Evolutionary conservation across 1,140 invertebrate genomes (phyloP), one percentile per base, ranked within the genome.

Genomic region (Zaprionus vittiger): DNA sequence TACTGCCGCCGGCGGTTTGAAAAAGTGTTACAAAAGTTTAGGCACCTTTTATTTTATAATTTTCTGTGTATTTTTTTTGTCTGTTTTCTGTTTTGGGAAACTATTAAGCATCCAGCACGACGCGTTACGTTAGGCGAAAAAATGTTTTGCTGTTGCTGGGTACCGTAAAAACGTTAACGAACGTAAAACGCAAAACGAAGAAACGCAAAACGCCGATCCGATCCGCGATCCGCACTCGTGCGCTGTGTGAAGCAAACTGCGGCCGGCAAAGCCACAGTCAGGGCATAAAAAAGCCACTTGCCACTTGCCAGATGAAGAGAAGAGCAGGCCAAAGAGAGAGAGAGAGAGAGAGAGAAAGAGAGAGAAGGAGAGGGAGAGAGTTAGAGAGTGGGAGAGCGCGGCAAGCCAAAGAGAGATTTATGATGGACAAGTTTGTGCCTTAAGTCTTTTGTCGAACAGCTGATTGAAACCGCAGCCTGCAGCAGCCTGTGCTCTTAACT

Each of bases 361-460:
- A 20, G 38, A 62, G 37, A 11, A 37, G 12, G 57, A 2, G 14
- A 34, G 17, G n/a, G 38, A 62, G 37, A 11, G 44, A 17, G 57
- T 1, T 6, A 38, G 75, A 31, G 38, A 55, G 38, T 26, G 31
- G 24, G 47, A 59, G 72, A 73, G 79, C 54, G 63, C 28, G 59
- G 56, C 63, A 20, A 44, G 77, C 68, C 77, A 62, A 89, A 86
- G 83, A 86, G 83, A 86, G 83, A 87, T 89, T 87, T 89, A 89
- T 89, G 80, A 73, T 44, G 70, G 80, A 72, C 84, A 81, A 89
- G 84, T 85, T 89, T 84, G 85, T 85, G 85, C 86, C 85, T 90
- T 81, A 77, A 89, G 84, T 90, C 78, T 90, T 89, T 83, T 68
- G 74, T 64, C 59, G 69, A 87, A 87, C 83, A 87, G 83, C 83